Base-by-base conservation (phyloP, 1,140 invertebrate genomes). In the Drosophila ohnishii region DNA sequence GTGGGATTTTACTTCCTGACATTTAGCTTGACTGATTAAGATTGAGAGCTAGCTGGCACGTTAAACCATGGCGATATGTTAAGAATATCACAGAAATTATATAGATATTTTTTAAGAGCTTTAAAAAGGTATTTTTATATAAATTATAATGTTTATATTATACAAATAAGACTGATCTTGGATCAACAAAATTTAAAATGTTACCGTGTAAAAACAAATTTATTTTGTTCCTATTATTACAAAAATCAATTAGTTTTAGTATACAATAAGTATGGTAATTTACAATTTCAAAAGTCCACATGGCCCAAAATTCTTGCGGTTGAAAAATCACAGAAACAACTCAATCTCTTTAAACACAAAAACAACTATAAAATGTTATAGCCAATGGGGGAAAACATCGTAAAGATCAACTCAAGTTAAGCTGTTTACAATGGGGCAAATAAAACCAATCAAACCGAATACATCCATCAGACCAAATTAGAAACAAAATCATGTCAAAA, bases 391-490 rank as follows among this genome's bases (percentile, higher is more conserved):
- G 3, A 37, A 42, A 55, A 42, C 34, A 67, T 78, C 48, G 45
- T 70, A 48, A 77, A 80, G 39, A 45, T 71, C 37, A 32, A 67
- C 53, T 60, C 34, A 42, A 44, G 37, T 67, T 65, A 60, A 39
- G 51, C 50, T 78, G 42, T 67, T 66, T 44, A 66, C 34, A 53
- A 53, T 39, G 28, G n/a, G 13, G 13, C 28, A 48, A 50, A 40
- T 47, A 44, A 44, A 42, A 25, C 45, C 32, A 61, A 47, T 50
- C 10, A 50, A 44, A 25, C 58, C 64, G 1, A 39, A 60, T 60
- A 59, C 82, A 90, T 84, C 70, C 74, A 84, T 84, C 80, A 86
- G 64, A 35, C 40, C 56, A 65, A 78, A 86, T 90, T 76, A 67
- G 62, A 63, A 64, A 16, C 39, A n/a, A 72, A 67, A 71, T 73